These are phyloP conservation scores for Oscheius myriophilus DNA, from an alignment of 2,888 invertebrate genomes.

Conservation along the genomic window DNA sequence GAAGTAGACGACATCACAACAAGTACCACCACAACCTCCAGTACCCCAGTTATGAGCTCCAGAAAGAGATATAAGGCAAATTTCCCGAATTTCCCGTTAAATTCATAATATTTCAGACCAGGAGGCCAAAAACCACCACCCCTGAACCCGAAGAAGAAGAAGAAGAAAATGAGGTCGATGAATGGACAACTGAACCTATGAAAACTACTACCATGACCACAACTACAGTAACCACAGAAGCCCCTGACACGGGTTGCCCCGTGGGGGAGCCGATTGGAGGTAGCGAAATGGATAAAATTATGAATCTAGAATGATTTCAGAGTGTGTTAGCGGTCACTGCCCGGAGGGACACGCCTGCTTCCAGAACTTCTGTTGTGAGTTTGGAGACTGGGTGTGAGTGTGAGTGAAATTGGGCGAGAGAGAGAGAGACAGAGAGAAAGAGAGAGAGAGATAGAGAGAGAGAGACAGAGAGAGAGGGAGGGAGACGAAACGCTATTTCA, in stretches of 20 bases:
- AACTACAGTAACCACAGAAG: constrained; percentile 38
- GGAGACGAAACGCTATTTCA: constrained; percentile 15
- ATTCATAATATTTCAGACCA: constrained; percentile 20
- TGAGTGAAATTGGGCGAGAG: too few species aligned
- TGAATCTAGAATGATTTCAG: constrained; percentile 23
- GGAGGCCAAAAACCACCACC: constrained; percentile 15
- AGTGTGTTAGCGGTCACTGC: constrained; percentile 48
- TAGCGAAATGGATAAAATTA: constrained; percentile 17
- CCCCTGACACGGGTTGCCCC: constrained; percentile 45
- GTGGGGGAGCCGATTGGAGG: constrained; percentile 60
- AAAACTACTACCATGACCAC: constrained; percentile 18
- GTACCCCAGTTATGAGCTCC: neutral
- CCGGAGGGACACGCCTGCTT: constrained; percentile 61
- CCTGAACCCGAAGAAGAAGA: constrained; percentile 3
- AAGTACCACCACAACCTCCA: constrained; percentile 14
- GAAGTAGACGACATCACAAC: neutral
- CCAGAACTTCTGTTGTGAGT: constrained; percentile 55
- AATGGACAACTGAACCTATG: constrained; percentile 9
- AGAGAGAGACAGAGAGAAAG: neutral
- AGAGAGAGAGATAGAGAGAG: neutral
- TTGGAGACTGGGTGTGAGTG: too few species aligned
- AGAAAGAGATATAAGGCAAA: constrained; percentile 17
- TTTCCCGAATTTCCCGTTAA: too few species aligned
- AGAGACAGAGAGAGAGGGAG: neutral
- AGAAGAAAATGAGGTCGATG: neutral